These are phyloP conservation scores for Pachyuromys duprasi DNA, from an alignment of 2,797 vertebrate genomes.

Conservation along the genomic window DNA sequence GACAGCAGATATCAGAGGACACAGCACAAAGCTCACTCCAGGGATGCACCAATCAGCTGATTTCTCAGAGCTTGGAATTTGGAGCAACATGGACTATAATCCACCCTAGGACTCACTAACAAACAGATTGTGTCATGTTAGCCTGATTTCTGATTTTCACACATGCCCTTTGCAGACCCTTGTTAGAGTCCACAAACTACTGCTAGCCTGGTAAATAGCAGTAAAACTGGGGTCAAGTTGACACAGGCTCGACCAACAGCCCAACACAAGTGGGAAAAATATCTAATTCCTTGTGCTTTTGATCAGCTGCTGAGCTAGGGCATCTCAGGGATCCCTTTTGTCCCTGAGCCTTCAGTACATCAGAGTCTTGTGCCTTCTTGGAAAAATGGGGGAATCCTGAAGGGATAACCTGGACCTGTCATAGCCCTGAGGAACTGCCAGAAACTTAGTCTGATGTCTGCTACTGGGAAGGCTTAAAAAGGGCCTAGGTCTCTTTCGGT, in stretches of 20 bases:
- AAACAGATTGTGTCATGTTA: neutral
- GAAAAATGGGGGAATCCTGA: neutral
- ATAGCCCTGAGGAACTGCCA: too few species aligned
- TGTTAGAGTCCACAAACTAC: neutral
- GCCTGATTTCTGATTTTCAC: neutral
- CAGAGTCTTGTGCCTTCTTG: neutral
- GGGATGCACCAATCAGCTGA: neutral
- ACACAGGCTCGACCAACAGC: neutral
- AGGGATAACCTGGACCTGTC: neutral
- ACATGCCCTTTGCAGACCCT: neutral
- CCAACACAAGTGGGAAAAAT: neutral
- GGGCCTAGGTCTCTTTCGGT: neutral
- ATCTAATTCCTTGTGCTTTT: too few species aligned
- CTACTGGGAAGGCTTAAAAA: neutral
- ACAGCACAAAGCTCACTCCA: neutral
- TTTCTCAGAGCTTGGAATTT: neutral
- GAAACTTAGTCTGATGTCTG: neutral
- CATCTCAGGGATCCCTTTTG: neutral
- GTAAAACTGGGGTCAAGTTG: neutral
- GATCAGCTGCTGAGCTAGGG: neutral
- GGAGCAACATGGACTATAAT: neutral
- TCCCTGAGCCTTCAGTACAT: neutral
- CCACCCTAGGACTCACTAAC: neutral
- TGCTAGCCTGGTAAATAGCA: neutral
- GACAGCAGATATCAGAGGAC: neutral